phyloP scores from a whole-genome alignment of 1,140 invertebrate species.

The Lethrus apterus region DNA sequence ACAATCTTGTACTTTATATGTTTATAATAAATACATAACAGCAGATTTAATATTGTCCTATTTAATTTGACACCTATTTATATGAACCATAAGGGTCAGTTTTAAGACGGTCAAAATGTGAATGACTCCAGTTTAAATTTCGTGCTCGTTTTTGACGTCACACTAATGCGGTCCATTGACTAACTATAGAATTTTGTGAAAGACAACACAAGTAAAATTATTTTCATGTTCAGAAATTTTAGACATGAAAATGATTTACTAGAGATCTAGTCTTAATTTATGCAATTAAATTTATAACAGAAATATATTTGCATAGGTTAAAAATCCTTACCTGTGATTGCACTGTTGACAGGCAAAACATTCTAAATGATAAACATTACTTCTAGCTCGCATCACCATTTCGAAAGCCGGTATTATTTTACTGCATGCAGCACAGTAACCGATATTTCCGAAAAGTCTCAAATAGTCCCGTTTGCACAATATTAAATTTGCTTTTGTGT shows the following conservation, averaged over 20 bases:
- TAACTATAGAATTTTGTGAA: too few species aligned
- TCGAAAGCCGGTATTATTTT: slow-evolving; percentile 98
- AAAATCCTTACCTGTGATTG: slow-evolving; percentile 80
- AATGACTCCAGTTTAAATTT: too few species aligned
- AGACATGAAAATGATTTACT: neutral
- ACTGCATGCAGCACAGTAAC: slow-evolving; percentile 88
- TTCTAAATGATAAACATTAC: slow-evolving; percentile 95
- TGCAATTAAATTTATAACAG: neutral
- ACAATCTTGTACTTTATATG: too few species aligned
- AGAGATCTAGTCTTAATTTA: neutral
- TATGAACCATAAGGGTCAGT: too few species aligned
- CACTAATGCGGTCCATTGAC: too few species aligned
- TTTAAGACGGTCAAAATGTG: too few species aligned
- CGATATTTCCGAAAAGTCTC: slow-evolving; percentile 87
- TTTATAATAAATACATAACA: too few species aligned
- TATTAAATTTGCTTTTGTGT: slow-evolving; percentile 93
- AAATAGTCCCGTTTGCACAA: slow-evolving; percentile 97
- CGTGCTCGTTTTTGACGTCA: too few species aligned
- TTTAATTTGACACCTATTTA: too few species aligned
- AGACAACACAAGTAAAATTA: neutral
- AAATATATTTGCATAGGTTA: neutral
- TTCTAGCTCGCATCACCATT: slow-evolving; percentile 96
- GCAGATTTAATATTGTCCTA: too few species aligned
- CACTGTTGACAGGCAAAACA: slow-evolving; percentile 98
- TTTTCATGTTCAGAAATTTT: neutral